Base-by-base conservation (phyloP, 2,888 invertebrate species). In the Mythimna loreyi region DNA sequence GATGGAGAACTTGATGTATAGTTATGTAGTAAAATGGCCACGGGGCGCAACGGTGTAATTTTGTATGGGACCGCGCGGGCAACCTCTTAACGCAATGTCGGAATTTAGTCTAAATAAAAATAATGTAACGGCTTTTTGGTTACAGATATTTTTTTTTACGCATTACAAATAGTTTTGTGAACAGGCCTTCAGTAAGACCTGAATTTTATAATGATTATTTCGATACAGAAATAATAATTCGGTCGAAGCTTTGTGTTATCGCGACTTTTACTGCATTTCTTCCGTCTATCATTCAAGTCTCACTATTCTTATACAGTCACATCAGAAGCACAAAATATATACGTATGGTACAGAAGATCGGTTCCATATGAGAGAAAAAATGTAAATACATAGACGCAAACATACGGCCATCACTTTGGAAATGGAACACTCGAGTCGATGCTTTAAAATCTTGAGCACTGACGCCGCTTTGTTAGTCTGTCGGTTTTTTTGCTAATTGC, bases 151-250 rank as follows among this genome's bases (percentile, higher is more conserved):
- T 43, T 19, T 40, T 36, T 40, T 40, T 16, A 40, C 16, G 16
- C 19, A 7, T 43, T 16, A 19, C 16, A 7, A 33, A 33, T 9
- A 19, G 21, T 60, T 56, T 59, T 57, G 59, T 55, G 62, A 75
- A 75, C 30, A 63, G 68, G 68, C 68, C 63, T 60, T 49, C 13
- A 30, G 30, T 58, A 55, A 62, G 62, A 56, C 63, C 68, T 75
- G 59, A 74, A 58, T 53, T 36, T 11, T 36, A 36, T 7, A 36
- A 49, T 21, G 9, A 50, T 45, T 13, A 21, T 43, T 43, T 40
- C 4, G 43, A 36, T 59, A 25, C 11, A 3, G 40, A 36, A 65
- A 40, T 4, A 3, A 30, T 49, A 47, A 53, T 45, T 56, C 62
- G 45, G 45, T 53, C 25, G 11, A 55, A 63, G 36, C 36, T 2